phyloP scores from a whole-genome alignment of 2,888 invertebrate species.

The Muschampia plurimacula region DNA sequence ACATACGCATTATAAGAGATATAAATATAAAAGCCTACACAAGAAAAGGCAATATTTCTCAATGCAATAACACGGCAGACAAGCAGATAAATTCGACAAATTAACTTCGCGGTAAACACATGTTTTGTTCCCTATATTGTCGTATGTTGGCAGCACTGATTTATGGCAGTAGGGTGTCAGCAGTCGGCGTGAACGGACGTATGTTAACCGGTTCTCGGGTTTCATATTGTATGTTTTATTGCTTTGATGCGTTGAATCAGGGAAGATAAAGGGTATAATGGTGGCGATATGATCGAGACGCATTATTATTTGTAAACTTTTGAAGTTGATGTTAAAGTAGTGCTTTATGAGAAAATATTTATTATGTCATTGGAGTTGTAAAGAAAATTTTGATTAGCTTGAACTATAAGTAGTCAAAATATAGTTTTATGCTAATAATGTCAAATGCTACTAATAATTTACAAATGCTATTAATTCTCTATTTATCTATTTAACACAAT shows the following conservation, averaged over 20 bases:
- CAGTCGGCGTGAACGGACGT: slow-evolving; percentile 45
- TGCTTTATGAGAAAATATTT: background rate
- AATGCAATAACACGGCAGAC: slow-evolving; percentile 73
- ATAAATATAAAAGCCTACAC: slow-evolving; percentile 51
- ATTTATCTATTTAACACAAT: too few species aligned
- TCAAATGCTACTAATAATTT: too few species aligned
- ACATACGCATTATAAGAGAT: background rate
- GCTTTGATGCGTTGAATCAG: slow-evolving; percentile 8
- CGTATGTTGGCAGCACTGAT: slow-evolving; percentile 82
- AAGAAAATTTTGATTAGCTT: too few species aligned
- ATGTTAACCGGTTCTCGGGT: slow-evolving; percentile 47
- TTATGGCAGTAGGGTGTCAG: slow-evolving; percentile 69
- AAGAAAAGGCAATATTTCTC: slow-evolving; percentile 76
- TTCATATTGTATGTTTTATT: slow-evolving; percentile 41
- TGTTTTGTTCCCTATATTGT: slow-evolving; percentile 83
- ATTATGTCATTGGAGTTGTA: background rate
- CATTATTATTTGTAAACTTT: slow-evolving; percentile 26
- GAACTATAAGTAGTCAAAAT: too few species aligned
- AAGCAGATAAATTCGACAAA: slow-evolving; percentile 84
- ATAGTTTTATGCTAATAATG: too few species aligned
- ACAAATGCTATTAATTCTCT: too few species aligned
- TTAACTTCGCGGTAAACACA: slow-evolving; percentile 84
- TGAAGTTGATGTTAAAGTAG: background rate
- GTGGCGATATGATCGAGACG: slow-evolving; percentile 25
- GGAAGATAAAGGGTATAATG: slow-evolving; percentile 27